A percentile compares a stretch with the other conserved stretches of the same genome.
These are phyloP conservation scores for Micropoecilia bifurca DNA, from an alignment of 2,797 vertebrate genomes.

Conservation along the genomic window DNA sequence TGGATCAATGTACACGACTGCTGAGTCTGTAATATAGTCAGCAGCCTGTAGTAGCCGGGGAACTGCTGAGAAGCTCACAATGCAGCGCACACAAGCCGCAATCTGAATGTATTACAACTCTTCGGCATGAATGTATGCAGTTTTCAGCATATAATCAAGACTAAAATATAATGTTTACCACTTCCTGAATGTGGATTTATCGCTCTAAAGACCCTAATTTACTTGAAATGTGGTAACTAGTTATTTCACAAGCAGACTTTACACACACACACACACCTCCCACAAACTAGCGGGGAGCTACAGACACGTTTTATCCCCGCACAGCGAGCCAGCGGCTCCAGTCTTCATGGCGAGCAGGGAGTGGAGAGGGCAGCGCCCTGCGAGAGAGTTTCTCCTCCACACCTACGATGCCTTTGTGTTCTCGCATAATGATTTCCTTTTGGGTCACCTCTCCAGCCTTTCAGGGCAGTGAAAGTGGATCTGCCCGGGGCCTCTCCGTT, in stretches of 20 bases:
- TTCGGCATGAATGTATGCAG: slow-evolving; percentile 22
- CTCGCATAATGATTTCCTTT: slow-evolving; percentile 83
- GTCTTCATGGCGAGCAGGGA: slow-evolving; percentile 44
- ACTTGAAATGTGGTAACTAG: slow-evolving; percentile 39
- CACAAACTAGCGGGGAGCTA: slow-evolving; percentile 25
- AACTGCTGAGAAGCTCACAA: slow-evolving; percentile 41
- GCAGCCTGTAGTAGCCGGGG: slow-evolving; percentile 16
- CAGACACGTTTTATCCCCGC: slow-evolving; percentile 30
- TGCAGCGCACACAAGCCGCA: slow-evolving; percentile 30
- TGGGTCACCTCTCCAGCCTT: slow-evolving; percentile 81
- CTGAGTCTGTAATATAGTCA: slow-evolving; percentile 1
- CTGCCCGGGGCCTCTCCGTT: slow-evolving; percentile 75
- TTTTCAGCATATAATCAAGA: slow-evolving; percentile 49
- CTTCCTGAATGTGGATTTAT: slow-evolving; percentile 32
- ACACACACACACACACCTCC: slow-evolving; percentile 38
- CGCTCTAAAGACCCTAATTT: slow-evolving; percentile 51
- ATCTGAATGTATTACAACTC: slow-evolving; percentile 44
- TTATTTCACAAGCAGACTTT: slow-evolving; percentile 27
- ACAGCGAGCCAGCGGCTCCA: slow-evolving; percentile 33
- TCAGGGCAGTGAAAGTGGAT: slow-evolving; percentile 83
- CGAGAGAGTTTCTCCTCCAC: slow-evolving; percentile 70
- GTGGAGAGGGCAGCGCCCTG: slow-evolving; percentile 58
- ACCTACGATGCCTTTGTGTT: slow-evolving; percentile 76
- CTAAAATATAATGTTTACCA: slow-evolving; percentile 43
- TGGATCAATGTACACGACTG: not conserved